phyloP scores from a whole-genome alignment of 2,113 vertebrate species.

The Maccullochella peelii region DNA sequence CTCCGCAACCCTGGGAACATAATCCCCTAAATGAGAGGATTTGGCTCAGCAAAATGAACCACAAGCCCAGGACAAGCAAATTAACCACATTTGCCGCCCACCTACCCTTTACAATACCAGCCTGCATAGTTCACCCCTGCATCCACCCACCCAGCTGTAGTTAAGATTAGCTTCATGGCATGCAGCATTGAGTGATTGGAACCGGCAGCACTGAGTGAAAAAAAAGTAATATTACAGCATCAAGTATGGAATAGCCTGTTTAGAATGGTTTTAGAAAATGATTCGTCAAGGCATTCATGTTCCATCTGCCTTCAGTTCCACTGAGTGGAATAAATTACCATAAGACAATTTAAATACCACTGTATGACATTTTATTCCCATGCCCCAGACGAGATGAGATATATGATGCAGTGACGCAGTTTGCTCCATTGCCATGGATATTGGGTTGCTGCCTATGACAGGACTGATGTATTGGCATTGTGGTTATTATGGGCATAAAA shows the following conservation, averaged over 20 bases:
- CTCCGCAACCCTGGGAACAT: constrained; percentile 59
- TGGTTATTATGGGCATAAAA: constrained; percentile 42
- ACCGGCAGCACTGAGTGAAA: constrained; percentile 3
- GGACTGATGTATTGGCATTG: constrained; percentile 48
- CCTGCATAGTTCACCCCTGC: constrained; percentile 32
- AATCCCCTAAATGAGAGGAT: constrained; percentile 74
- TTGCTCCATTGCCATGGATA: constrained; percentile 51
- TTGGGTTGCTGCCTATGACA: constrained; percentile 59
- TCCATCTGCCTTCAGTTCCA: constrained; percentile 4
- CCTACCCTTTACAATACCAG: constrained; percentile 58
- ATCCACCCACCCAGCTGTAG: constrained; percentile 51
- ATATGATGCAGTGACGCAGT: constrained; percentile 28
- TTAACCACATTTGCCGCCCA: constrained; percentile 65
- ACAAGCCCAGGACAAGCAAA: constrained; percentile 64
- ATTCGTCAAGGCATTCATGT: constrained; percentile 6
- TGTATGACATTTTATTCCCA: constrained; percentile 26
- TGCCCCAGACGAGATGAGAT: constrained; percentile 24
- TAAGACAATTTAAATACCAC: constrained; percentile 18
- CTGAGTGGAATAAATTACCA: constrained; percentile 1
- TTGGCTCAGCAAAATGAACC: constrained; percentile 74
- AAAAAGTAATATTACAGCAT: constrained; percentile 2
- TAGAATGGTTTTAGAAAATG: constrained; percentile 8
- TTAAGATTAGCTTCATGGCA: constrained; percentile 27
- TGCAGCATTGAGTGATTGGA: constrained; percentile 35
- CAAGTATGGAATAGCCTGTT: constrained; percentile 3